Evolutionary conservation across 1,140 invertebrate genomes (phyloP), one percentile per base, ranked within the genome.

Genomic region (Bathynomus jamesi): DNA sequence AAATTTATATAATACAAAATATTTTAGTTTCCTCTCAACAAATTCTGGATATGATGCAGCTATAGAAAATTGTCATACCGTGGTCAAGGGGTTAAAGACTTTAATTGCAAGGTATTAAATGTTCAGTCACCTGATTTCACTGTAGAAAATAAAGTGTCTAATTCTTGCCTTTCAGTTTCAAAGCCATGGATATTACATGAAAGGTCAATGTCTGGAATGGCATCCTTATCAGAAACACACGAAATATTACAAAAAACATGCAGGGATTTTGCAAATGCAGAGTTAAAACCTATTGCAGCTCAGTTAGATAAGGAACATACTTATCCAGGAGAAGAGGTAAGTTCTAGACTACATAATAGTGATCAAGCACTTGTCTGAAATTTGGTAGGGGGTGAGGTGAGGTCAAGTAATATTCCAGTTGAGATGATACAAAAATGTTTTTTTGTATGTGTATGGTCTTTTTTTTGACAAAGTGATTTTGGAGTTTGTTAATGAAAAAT

Each of bases 171-270:
- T n/a, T n/a, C n/a, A n/a, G n/a, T n/a, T n/a, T n/a, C n/a, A n/a
- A n/a, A n/a, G n/a, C n/a, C n/a, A n/a, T n/a, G n/a, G n/a, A n/a
- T n/a, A n/a, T n/a, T n/a, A n/a, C n/a, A 3, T 53, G 1, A 53
- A 53, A 53, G 21, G 5, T 53, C 40, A 5, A 53, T 53, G 40
- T 53, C 40, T 53, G 40, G 40, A 5, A 53, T 53, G 5, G 5
- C 70, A 29, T 72, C 73, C 24, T 82, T 97, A n/a, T 86, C 94
- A 7, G 95, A 98, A 72, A 95, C 92, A 0, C 92, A 98, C 83
- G 88, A 93, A 79, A 93, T 98, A 90, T 82, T 98, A 0, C 86
- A 91, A 70, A 91, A 96, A 81, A 96, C 94, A 27, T 94, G 93
- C 81, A 81, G 86, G 76, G 93, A 96, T 81, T 98, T 97, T 84